Evolutionary conservation across 2,113 vertebrate species (phyloP).

Genomic region (Rhinolophus sinicus): DNA sequence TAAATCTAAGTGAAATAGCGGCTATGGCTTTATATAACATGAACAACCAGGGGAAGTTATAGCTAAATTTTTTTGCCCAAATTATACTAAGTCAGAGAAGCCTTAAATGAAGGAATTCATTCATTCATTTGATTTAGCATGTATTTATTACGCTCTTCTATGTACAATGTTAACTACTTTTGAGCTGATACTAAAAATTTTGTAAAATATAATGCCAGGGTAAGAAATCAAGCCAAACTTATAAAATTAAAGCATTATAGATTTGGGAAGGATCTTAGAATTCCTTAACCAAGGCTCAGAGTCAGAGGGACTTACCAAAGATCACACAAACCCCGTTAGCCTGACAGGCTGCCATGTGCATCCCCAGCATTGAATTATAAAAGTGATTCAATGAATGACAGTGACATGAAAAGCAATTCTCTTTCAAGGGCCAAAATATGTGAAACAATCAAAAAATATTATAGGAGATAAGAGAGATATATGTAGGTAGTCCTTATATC

Average conservation of each 20-base stretch:
- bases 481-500: neutral
- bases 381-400: constrained; percentile 30
- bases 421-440: constrained; percentile 21
- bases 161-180: neutral
- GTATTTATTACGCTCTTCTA: neutral
- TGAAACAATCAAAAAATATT: constrained; percentile 11
- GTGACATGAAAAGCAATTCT: constrained; percentile 17
- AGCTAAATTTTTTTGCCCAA: neutral
- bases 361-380: neutral
- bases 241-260: constrained; percentile 15
- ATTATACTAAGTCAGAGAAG: neutral
- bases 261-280: neutral
- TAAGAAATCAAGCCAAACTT: neutral
- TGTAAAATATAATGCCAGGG: neutral
- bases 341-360: neutral
- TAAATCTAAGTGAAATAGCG: neutral
- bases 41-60: neutral
- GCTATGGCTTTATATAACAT: neutral
- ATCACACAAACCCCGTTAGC: neutral
- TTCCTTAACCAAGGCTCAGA: constrained; percentile 7
- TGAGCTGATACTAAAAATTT: neutral
- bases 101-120: neutral
- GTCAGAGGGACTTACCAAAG: neutral
- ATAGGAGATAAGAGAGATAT: neutral
- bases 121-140: neutral